A percentile compares a stretch with the other conserved stretches of the same genome.
Conservation (phyloP, 2,113 vertebrate species). For the Numenius arquata region DNA sequence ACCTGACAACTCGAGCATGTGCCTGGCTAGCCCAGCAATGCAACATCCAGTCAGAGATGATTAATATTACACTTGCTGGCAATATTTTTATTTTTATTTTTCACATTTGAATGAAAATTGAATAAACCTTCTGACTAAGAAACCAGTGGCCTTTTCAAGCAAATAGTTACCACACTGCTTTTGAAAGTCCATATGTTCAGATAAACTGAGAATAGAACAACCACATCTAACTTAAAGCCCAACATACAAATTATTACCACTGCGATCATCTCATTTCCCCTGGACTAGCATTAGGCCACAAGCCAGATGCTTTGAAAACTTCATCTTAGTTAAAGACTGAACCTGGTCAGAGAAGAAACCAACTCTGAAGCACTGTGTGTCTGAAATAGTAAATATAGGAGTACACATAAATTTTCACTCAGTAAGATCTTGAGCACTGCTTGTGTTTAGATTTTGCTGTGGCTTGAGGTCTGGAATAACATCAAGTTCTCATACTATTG, state of each 20-base stretch:
- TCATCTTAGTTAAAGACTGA: neutral
- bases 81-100: neutral
- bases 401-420: neutral
- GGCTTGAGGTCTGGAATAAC: neutral
- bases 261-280: slow-evolving; percentile 7
- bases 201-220: slow-evolving; percentile 69
- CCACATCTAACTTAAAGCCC: slow-evolving; percentile 63
- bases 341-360: neutral
- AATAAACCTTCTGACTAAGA: slow-evolving; percentile 41
- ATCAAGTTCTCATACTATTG: neutral
- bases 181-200: slow-evolving; percentile 65
- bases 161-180: slow-evolving; percentile 67
- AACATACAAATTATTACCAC: slow-evolving; percentile 57
- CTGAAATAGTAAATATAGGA: neutral
- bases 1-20: neutral
- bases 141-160: slow-evolving; percentile 54
- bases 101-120: slow-evolving; percentile 5
- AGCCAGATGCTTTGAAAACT: slow-evolving; percentile 1
- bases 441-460: neutral
- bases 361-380: neutral
- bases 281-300: neutral
- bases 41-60: slow-evolving; percentile 43
- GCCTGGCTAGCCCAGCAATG: neutral
- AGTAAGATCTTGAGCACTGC: neutral
- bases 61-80: slow-evolving; percentile 46